Evolutionary conservation across 2,113 vertebrate genomes (phyloP).

Genomic region (Solenodon paradoxus): DNA sequence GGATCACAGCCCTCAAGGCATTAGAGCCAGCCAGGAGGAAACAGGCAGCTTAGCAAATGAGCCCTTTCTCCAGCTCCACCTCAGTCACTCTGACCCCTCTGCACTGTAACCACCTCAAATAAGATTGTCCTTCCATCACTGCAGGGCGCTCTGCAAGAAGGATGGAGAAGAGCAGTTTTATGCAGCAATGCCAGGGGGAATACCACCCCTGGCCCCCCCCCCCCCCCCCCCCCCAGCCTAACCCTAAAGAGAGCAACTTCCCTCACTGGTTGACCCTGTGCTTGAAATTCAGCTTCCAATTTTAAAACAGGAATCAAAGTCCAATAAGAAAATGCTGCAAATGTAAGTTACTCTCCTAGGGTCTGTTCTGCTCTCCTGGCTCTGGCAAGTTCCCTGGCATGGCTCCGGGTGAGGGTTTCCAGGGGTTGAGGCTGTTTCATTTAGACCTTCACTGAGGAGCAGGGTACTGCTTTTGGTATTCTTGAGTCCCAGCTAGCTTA

Average conservation of each 20-base stretch:
- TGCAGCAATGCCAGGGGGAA: no score
- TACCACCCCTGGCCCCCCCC: no score
- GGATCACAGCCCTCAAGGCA: conserved; percentile 8
- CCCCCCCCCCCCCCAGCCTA: neutral
- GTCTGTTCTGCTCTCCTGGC: conserved; percentile 63
- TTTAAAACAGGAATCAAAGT: conserved; percentile 71
- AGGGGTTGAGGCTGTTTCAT: conserved; percentile 71
- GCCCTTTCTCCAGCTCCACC: neutral
- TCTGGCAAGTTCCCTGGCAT: conserved; percentile 69
- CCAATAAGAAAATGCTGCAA: conserved; percentile 72
- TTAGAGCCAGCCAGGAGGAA: conserved; percentile 18
- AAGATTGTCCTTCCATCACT: neutral
- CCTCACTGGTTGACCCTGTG: neutral
- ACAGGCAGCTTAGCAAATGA: conserved; percentile 4
- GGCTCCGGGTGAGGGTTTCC: conserved; percentile 51
- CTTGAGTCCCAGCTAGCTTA: conserved; percentile 67
- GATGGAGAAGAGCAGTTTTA: neutral
- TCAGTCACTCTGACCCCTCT: neutral
- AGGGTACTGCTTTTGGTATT: conserved; percentile 69
- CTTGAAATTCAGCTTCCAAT: conserved; percentile 69
- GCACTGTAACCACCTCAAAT: neutral
- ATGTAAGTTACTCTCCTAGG: conserved; percentile 62
- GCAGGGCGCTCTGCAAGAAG: neutral
- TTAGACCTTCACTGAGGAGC: conserved; percentile 66
- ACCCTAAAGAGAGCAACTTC: conserved; percentile 44